Evolutionary conservation across 2,113 vertebrate species (phyloP), one percentile per base, ranked within the genome.

Genomic region (Leucoraja erinaceus): DNA sequence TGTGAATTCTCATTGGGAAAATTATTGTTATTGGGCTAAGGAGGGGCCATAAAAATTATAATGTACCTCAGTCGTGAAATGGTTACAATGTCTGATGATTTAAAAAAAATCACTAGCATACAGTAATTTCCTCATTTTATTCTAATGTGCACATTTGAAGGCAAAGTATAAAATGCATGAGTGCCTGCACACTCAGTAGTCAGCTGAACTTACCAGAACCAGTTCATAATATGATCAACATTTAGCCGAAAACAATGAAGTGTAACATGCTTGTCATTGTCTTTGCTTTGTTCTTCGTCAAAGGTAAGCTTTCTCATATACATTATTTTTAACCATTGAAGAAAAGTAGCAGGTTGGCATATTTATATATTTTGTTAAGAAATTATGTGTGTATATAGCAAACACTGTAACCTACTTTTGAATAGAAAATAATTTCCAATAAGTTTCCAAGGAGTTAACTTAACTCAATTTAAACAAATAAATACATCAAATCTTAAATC

Each of bases 51-150:
- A n/a, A n/a, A n/a, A n/a, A n/a, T n/a, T n/a, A n/a, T n/a, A n/a
- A n/a, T n/a, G n/a, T n/a, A n/a, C n/a, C n/a, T n/a, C n/a, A n/a
- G n/a, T n/a, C n/a, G n/a, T n/a, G n/a, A n/a, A 28, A 70, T 72
- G 63, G 66, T 91, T 91, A 91, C 68, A 47, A 12, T 25, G 38
- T 3, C n/a, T 47, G 9, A 20, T 91, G 31, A 25, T 47, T 25
- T n/a, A 61, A 86, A 12, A 59, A n/a, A 61, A 61, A 86, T 31
- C n/a, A n/a, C 59, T 4, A n/a, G 28, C 28, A 31, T 28, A 16
- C 28, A 31, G 38, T 25, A 47, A 91, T 91, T 91, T 91, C 88
- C 88, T 91, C 88, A 91, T 91, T 25, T 18, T 66, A 72, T 91
- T 54, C 88, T 70, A 22, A 72, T 47, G 9, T 91, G 18, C 38